phyloP scores from a whole-genome alignment of 2,113 vertebrate genomes.

The Galemys pyrenaicus region DNA sequence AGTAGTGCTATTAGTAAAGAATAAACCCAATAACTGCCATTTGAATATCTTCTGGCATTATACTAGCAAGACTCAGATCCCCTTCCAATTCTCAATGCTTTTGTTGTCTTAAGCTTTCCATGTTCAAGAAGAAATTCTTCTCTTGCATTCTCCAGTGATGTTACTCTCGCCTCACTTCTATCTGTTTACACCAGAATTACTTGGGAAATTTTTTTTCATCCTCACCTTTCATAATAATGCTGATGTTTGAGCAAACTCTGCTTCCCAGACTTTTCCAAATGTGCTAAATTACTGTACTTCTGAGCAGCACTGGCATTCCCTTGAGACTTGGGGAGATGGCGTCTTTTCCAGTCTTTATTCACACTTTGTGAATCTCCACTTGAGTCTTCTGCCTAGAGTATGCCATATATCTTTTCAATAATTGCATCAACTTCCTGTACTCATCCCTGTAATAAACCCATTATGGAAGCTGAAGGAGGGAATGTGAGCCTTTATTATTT shows the following conservation, averaged over 20 bases:
- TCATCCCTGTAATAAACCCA: background rate
- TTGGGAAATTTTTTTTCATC: background rate
- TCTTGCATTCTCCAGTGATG: background rate
- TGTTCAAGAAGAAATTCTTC: background rate
- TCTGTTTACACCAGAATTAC: background rate
- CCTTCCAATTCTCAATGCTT: background rate
- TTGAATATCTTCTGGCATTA: background rate
- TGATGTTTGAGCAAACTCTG: background rate
- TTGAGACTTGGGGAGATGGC: background rate
- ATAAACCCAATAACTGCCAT: background rate
- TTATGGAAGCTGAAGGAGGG: background rate
- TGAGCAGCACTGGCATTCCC: background rate
- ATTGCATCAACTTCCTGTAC: background rate
- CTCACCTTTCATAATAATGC: background rate
- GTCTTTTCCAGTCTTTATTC: background rate
- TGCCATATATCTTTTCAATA: background rate
- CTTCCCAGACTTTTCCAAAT: background rate
- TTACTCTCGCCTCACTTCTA: background rate
- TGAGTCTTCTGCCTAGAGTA: background rate
- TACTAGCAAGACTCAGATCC: background rate
- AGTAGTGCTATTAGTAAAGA: background rate
- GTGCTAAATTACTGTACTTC: background rate
- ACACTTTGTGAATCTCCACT: background rate
- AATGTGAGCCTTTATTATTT: background rate
- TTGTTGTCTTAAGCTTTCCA: background rate